Conservation (phyloP, 2,797 vertebrate genomes). For the Phoebastria nigripes region DNA sequence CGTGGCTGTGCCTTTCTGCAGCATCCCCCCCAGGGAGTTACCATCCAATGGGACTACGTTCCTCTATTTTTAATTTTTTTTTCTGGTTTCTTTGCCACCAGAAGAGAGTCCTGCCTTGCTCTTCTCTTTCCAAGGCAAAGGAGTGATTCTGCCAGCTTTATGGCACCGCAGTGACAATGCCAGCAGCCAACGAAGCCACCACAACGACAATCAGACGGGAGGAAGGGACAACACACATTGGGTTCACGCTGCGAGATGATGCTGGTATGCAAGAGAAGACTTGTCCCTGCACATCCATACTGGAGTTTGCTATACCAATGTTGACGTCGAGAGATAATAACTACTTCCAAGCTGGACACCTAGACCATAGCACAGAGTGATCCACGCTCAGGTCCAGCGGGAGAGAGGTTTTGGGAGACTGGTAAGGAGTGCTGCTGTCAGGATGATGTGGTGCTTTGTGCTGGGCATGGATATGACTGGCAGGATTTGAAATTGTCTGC, state of each 20-base stretch:
- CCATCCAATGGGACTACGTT: rapidly evolving
- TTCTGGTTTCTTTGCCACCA: background rate
- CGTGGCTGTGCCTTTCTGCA: background rate
- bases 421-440: background rate
- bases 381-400: background rate
- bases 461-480: background rate
- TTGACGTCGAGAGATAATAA: rapidly evolving
- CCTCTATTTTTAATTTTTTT: background rate
- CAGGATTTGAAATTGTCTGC: background rate
- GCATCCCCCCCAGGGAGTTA: background rate
- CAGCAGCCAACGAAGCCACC: background rate
- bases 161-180: background rate
- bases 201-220: background rate
- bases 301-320: background rate
- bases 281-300: background rate
- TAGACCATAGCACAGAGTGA: background rate
- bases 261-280: background rate
- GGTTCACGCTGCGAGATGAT: rapidly evolving
- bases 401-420: background rate
- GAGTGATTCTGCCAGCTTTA: background rate
- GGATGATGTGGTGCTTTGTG: background rate
- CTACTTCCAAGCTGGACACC: background rate
- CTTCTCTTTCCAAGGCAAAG: background rate
- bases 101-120: background rate
- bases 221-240: background rate